Conservation (phyloP, 2,797 vertebrate genomes). For the Falco peregrinus region DNA sequence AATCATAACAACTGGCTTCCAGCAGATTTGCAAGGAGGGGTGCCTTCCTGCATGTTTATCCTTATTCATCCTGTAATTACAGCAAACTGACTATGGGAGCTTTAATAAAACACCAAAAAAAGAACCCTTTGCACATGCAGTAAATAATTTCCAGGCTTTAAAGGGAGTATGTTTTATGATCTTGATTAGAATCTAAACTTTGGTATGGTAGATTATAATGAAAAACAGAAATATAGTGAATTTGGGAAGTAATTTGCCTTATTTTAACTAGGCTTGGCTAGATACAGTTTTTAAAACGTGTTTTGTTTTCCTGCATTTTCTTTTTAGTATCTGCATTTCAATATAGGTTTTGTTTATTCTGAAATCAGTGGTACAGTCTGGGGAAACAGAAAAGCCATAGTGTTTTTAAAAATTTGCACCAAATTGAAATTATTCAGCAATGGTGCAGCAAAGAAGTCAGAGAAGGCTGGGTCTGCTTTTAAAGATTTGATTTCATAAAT, state of each 20-base stretch:
- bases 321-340: background rate
- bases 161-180: background rate
- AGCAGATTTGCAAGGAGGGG: constrained; percentile 35
- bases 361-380: background rate
- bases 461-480: background rate
- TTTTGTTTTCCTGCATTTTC: background rate
- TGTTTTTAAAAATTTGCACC: background rate
- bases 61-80: constrained; percentile 44
- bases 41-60: constrained; percentile 32
- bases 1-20: constrained; percentile 44
- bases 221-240: background rate
- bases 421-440: background rate
- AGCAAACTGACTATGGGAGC: background rate
- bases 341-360: background rate
- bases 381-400: background rate
- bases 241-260: background rate
- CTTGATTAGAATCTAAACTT: constrained; percentile 6
- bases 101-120: background rate
- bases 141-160: constrained; percentile 23
- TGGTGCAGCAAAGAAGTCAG: background rate
- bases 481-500: background rate
- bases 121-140: background rate
- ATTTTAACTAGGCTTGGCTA: background rate
- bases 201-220: background rate
- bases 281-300: background rate